A percentile compares a stretch with the other conserved stretches of the same genome.
These are phyloP conservation scores for Lepidurus arcticus DNA, from an alignment of 1,140 invertebrate species.

Conservation along the genomic window DNA sequence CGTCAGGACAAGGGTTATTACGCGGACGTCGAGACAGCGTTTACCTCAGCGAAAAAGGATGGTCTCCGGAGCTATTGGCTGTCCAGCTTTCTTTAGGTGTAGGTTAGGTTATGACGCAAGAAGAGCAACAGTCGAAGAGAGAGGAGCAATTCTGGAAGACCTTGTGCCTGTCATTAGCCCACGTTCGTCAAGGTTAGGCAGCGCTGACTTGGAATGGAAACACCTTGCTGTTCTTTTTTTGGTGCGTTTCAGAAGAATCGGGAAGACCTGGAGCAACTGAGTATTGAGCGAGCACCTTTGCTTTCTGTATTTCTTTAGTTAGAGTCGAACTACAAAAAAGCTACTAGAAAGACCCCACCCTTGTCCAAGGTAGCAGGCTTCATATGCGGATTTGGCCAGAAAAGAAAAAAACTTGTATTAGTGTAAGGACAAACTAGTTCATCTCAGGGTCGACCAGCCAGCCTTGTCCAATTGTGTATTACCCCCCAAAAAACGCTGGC, in stretches of 20 bases:
- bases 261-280: too few species aligned
- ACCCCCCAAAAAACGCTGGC: neutral
- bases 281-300: neutral
- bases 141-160: neutral
- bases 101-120: neutral
- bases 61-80: neutral
- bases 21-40: neutral
- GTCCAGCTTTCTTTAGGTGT: neutral
- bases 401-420: neutral
- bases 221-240: neutral
- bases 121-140: neutral
- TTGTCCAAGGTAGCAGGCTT: neutral
- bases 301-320: neutral
- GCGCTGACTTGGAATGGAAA: neutral
- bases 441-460: conserved; percentile 17
- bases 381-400: neutral
- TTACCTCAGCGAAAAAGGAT: neutral
- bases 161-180: conserved; percentile 13
- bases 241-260: too few species aligned
- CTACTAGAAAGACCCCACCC: neutral
- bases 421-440: conserved; percentile 6
- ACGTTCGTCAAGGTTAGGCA: neutral
- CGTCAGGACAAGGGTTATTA: too few species aligned
- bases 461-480: neutral
- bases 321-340: neutral